These are phyloP conservation scores for Lasiommata megera DNA, from an alignment of 2,888 invertebrate genomes.

Conservation along the genomic window DNA sequence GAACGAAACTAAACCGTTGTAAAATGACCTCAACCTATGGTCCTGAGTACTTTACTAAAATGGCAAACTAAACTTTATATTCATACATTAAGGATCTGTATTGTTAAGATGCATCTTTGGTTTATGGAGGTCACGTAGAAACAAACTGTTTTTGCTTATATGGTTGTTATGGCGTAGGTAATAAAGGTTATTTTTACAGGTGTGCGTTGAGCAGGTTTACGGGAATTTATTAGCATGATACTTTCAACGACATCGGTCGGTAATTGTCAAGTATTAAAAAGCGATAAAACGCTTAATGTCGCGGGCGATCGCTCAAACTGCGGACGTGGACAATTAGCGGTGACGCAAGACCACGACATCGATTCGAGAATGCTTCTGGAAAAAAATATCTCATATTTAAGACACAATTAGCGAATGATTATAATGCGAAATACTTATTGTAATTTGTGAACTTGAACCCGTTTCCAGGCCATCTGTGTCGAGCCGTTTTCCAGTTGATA, in stretches of 20 bases:
- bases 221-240: conserved; percentile 27
- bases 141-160: not conserved
- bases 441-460: not conserved
- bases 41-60: conserved; percentile 3
- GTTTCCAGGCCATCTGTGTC: not conserved
- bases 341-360: conserved; percentile 35
- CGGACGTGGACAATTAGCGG: conserved; percentile 50
- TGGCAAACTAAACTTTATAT: conserved; percentile 16
- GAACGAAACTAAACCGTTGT: not conserved
- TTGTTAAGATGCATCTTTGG: conserved; percentile 10
- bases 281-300: conserved; percentile 57
- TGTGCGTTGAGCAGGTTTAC: conserved; percentile 18
- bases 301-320: conserved; percentile 52
- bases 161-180: conserved; percentile 9
- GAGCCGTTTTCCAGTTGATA: no score
- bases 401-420: conserved; percentile 8
- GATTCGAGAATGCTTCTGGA: conserved; percentile 12
- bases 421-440: not conserved
- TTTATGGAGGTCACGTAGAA: conserved; percentile 6
- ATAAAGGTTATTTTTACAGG: conserved; percentile 20
- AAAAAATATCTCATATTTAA: conserved; percentile 16
- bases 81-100: conserved; percentile 8
- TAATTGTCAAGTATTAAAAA: conserved; percentile 59
- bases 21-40: conserved; percentile 2
- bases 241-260: conserved; percentile 39